Evolutionary conservation across 2,888 invertebrate genomes (phyloP).

Genomic region (Carterocephalus palaemon): DNA sequence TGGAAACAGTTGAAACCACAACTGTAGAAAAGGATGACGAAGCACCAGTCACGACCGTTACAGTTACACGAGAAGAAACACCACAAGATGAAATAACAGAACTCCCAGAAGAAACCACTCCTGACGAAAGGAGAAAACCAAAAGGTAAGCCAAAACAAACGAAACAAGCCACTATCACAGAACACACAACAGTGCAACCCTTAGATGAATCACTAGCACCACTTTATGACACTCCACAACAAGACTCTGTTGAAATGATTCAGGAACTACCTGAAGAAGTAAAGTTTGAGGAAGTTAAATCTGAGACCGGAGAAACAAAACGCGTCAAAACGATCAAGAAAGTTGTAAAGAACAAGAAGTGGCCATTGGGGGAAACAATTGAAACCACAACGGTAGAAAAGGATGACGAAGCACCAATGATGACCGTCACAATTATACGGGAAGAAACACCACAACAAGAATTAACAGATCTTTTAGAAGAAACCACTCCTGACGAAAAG

Average conservation of each 20-base stretch:
- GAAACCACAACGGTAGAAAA: too few relatives aligned
- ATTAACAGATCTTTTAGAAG: slow-evolving; percentile 35
- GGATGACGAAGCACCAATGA: slow-evolving; percentile 29
- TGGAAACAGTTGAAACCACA: slow-evolving; percentile 46
- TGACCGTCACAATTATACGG: slow-evolving; percentile 31
- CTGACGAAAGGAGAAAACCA: slow-evolving; percentile 24
- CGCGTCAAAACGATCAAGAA: too few relatives aligned
- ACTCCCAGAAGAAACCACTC: too few relatives aligned
- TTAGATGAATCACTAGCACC: slow-evolving; percentile 37
- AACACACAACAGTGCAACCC: too few relatives aligned
- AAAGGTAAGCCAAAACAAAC: slow-evolving; percentile 37
- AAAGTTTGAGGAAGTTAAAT: too few relatives aligned
- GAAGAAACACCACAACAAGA: slow-evolving; percentile 29
- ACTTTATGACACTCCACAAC: slow-evolving; percentile 21
- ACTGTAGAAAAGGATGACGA: too few relatives aligned
- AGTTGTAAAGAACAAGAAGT: slow-evolving; percentile 31
- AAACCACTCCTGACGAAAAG: slow-evolving; percentile 34
- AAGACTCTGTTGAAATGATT: slow-evolving; percentile 38
- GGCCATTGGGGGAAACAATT: slow-evolving; percentile 28
- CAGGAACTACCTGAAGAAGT: slow-evolving; percentile 34
- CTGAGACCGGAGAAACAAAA: too few relatives aligned
- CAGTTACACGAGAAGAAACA: too few relatives aligned
- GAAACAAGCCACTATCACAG: too few relatives aligned
- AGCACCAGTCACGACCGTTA: too few relatives aligned
- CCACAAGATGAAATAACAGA: too few relatives aligned